phyloP scores from a whole-genome alignment of 2,888 invertebrate genomes.

The Eupithecia abbreviata region DNA sequence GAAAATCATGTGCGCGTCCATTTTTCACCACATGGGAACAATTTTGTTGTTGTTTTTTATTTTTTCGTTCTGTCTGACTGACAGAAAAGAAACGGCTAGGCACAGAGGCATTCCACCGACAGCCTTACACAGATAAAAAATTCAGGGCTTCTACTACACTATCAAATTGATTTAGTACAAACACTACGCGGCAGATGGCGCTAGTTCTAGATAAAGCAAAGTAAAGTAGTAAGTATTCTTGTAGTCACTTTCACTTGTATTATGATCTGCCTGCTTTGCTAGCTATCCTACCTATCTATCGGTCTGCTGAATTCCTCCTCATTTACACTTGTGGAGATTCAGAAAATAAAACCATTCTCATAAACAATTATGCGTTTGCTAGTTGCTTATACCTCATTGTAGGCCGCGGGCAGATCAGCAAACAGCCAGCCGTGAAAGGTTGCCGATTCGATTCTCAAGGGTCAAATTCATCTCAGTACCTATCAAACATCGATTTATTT shows the following conservation, averaged over 20 bases:
- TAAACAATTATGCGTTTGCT: too few relatives aligned
- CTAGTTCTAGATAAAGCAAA: too few relatives aligned
- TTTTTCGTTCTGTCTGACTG: constrained; percentile 19
- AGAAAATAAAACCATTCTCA: too few relatives aligned
- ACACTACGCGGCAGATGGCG: too few relatives aligned
- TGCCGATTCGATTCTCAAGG: not conserved
- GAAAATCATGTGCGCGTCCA: constrained; percentile 79
- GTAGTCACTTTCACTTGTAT: too few relatives aligned
- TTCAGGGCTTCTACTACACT: not conserved
- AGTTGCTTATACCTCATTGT: not conserved
- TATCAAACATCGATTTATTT: not conserved
- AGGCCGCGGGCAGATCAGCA: not conserved
- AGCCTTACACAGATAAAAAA: not conserved
- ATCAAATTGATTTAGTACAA: not conserved
- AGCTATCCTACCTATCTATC: too few relatives aligned
- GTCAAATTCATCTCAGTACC: not conserved
- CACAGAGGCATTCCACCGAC: not conserved
- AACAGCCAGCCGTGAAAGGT: too few relatives aligned
- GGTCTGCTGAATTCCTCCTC: too few relatives aligned
- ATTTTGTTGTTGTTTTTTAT: constrained; percentile 43
- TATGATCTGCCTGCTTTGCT: too few relatives aligned
- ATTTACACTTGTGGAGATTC: too few relatives aligned
- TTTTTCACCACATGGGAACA: constrained; percentile 81
- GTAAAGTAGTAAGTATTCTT: too few relatives aligned
- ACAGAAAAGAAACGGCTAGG: not conserved